A percentile compares a stretch with the other conserved stretches of the same genome.
phyloP scores from a whole-genome alignment of 2,797 vertebrate genomes.

The Arnoldichthys spilopterus region DNA sequence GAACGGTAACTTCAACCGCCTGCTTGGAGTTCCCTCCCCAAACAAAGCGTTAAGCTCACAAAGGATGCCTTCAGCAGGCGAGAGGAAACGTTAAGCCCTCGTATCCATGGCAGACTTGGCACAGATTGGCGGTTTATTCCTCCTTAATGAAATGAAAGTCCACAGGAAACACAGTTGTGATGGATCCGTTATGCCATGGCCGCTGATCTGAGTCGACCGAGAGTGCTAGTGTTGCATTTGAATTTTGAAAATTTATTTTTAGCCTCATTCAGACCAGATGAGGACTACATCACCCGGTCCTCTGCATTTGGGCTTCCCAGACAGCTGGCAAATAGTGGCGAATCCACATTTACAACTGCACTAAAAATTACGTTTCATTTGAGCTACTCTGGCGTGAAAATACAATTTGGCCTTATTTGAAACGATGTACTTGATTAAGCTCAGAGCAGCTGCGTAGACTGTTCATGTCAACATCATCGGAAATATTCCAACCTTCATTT shows the following conservation, averaged over 20 bases:
- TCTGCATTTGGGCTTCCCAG: constrained; percentile 51
- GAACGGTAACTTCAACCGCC: background rate
- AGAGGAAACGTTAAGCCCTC: constrained; percentile 20
- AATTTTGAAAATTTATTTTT: constrained; percentile 19
- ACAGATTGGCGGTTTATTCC: constrained; percentile 48
- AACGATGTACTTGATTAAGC: background rate
- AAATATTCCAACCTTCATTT: background rate
- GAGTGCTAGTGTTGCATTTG: constrained; percentile 33
- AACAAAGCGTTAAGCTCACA: constrained; percentile 22
- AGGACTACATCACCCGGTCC: constrained; percentile 45
- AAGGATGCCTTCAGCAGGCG: constrained; percentile 19
- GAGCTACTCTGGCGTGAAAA: constrained; percentile 16
- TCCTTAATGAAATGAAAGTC: constrained; percentile 51
- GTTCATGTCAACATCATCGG: constrained; percentile 6
- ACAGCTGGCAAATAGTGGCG: constrained; percentile 56
- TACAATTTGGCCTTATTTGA: background rate
- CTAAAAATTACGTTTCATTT: constrained; percentile 37
- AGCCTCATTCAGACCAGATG: constrained; percentile 68
- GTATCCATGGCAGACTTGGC: constrained; percentile 38
- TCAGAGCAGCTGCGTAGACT: background rate
- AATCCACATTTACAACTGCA: constrained; percentile 45
- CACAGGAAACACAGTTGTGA: constrained; percentile 48
- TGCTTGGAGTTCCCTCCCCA: constrained; percentile 29
- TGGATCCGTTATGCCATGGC: constrained; percentile 40
- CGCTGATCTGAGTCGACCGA: constrained; percentile 51